Evolutionary conservation across 2,113 vertebrate genomes (phyloP), one percentile per base, ranked within the genome.

Genomic region (Sebastes fasciatus): DNA sequence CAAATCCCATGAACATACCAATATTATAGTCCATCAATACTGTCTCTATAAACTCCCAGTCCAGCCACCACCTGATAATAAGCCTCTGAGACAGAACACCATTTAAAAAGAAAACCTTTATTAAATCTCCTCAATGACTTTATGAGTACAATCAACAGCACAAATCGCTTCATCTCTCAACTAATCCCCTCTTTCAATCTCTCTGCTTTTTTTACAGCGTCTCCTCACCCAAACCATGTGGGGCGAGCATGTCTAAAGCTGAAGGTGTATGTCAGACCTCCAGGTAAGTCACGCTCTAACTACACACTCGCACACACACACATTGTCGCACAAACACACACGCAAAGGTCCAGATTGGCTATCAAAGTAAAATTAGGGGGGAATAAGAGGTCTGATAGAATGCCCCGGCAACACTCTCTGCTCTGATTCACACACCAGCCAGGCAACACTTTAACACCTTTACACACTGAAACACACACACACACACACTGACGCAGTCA

Each of bases 261-360:
- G 93, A 98, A 97, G 94, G 97, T 98, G 85, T 98, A 98, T 0
- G 97, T 97, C 69, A 95, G 96, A 82, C 97, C 97, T 21, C 96
- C 96, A 75, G 97, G 97, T 97, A 74, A 96, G 96, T 86, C 86
- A 86, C 12, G 49, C 90, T 88, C 86, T 63, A 60, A 76, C 89
- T 88, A 83, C 81, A 90, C 74, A 81, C 51, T 68, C 68, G 58
- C 42, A 64, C 75, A 65, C 71, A 21, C 79, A 74, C 84, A 67
- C 51, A 63, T 40, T 12, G 10, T 70, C 81, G 67, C 81, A 74
- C 42, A 57, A 75, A 75, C 79, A 72, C 21, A 54, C 74, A 72
- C 67, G 10, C 23, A 79, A 63, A 82, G 64, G 79, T 80, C 91
- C 88, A 93, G 92, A 94, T 93, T 94, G 91, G 83, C 90, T 89